Percentiles rank a stretch among this genome's conserved stretches.
Evolutionary conservation across 2,888 invertebrate genomes (phyloP).

Genomic region (Octonoba sinensis): DNA sequence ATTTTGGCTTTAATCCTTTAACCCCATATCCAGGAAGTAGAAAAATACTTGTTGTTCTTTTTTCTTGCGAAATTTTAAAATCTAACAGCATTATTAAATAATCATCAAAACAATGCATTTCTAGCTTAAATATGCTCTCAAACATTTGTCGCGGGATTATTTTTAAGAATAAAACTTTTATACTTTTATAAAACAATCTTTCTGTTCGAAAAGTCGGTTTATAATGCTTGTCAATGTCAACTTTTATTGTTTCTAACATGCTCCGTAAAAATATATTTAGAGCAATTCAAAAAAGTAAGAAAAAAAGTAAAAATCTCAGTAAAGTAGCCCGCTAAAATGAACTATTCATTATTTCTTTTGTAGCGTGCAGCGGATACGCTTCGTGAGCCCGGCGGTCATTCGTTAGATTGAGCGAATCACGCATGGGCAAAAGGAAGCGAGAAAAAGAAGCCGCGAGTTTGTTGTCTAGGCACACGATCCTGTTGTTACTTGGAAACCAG

Average conservation of each 20-base stretch:
- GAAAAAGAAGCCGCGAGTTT: conserved; percentile 57
- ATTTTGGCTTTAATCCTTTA: too few relatives aligned
- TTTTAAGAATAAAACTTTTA: too few relatives aligned
- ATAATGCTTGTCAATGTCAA: conserved; percentile 25
- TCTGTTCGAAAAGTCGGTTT: conserved; percentile 3
- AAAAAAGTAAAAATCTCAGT: conserved; percentile 31
- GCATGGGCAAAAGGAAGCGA: conserved; percentile 56
- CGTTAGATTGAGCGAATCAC: conserved; percentile 59
- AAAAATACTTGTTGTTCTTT: too few relatives aligned
- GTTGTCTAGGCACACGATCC: conserved; percentile 58
- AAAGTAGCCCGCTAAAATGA: conserved; percentile 34
- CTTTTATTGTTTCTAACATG: conserved; percentile 45
- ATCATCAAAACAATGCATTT: too few relatives aligned
- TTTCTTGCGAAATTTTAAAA: too few relatives aligned
- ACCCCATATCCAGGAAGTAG: too few relatives aligned
- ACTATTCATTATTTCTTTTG: conserved; percentile 60
- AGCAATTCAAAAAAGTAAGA: conserved; percentile 20
- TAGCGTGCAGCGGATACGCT: conserved; percentile 60
- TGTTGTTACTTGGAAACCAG: conserved; percentile 59
- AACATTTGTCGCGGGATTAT: too few relatives aligned
- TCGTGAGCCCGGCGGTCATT: conserved; percentile 55
- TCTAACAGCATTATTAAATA: too few relatives aligned
- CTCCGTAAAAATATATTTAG: conserved; percentile 56
- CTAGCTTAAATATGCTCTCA: too few relatives aligned
- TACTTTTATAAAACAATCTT: not conserved